These are phyloP conservation scores for Zonotrichia albicollis DNA, from an alignment of 2,797 vertebrate species.

Conservation along the genomic window DNA sequence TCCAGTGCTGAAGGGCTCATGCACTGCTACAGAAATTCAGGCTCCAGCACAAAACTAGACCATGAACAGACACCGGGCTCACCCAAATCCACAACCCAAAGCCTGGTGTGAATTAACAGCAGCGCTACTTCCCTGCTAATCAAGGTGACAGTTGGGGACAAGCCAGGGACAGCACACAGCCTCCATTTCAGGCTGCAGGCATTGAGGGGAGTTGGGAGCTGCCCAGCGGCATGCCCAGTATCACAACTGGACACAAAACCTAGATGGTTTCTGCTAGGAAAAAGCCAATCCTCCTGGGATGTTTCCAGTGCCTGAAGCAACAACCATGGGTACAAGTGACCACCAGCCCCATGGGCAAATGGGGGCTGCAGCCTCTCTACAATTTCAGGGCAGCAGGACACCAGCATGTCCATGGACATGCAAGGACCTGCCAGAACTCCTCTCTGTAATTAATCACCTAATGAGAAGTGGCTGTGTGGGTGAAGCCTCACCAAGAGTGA, in stretches of 20 bases:
- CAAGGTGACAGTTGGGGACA: background rate
- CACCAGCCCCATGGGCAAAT: accelerated
- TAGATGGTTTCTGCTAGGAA: background rate
- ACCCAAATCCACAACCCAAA: background rate
- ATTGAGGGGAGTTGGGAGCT: background rate
- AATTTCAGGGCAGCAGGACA: too few relatives aligned
- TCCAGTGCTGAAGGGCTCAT: background rate
- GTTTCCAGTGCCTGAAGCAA: background rate
- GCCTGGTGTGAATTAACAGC: background rate
- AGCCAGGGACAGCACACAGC: background rate
- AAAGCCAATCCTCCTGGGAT: background rate
- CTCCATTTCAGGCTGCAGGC: background rate
- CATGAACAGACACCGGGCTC: background rate
- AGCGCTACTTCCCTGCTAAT: background rate
- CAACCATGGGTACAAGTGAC: background rate
- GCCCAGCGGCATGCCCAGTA: accelerated
- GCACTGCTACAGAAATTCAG: background rate
- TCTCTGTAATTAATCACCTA: background rate
- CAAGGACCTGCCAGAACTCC: background rate
- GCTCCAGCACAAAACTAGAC: background rate
- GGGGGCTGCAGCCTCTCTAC: background rate
- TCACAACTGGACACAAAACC: background rate
- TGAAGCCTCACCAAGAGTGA: background rate
- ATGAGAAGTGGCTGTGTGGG: background rate
- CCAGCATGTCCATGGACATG: background rate